Evolutionary conservation across 2,888 invertebrate genomes (phyloP), one percentile per base, ranked within the genome.

Genomic region (Agonum fuliginosum): DNA sequence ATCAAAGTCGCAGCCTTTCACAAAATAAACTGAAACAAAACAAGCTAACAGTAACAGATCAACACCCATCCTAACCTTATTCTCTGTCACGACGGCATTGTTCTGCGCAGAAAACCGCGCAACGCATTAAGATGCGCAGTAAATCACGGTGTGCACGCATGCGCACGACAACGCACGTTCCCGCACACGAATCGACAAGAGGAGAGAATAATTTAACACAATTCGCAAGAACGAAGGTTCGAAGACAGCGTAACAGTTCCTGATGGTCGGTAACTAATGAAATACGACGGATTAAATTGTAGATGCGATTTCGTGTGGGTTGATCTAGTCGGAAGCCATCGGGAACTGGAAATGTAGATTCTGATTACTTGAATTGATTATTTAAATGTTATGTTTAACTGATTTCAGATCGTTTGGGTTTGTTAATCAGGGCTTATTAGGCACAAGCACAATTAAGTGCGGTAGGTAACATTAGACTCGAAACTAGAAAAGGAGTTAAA

Each of bases 41-140:
- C 14, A 17, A 62, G 17, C 27, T 30, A 62, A 30, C 46, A 46
- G 27, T 14, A 62, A 17, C 58, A 27, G 46, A 46, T 46, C 27
- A 62, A 62, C 58, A 62, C 58, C 58, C 58, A 58, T 58, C 58
- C 58, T 46, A 62, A 30, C 58, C 58, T 62, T 62, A 62, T 62
- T 62, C 58, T 27, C 24, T 17, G 27, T 62, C 58, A 62, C 58
- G 27, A 62, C 27, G 17, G 58, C 58, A 62, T 62, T 62, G 58
- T 62, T 62, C 17, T 17, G 46, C 46, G 14, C 46, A 46, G 46
- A 12, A 37, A 37, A 37, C 10, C 8, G 37, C 22, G 54, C 24
- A 48, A 20, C 20, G 20, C 48, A 48, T 48, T 48, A 20, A 20
- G 20, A 48, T 48, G 48, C 27, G 54, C 27, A 27, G 27, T 62